These are phyloP conservation scores for Diploscapter pachys DNA, from an alignment of 1,140 invertebrate species.

Conservation along the genomic window DNA sequence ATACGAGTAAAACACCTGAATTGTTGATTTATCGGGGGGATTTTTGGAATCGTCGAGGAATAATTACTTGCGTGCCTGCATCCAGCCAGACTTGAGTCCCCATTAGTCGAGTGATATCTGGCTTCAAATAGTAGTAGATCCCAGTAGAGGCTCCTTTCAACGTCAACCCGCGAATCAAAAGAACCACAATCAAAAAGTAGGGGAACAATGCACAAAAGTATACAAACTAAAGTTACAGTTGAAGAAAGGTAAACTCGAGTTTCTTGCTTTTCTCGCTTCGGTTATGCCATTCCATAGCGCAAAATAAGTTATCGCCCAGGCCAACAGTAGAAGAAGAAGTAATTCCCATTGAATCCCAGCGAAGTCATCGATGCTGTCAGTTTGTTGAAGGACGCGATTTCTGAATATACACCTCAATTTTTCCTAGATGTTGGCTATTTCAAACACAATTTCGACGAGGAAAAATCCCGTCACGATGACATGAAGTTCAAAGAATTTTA, in stretches of 20 bases:
- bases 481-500: too few relatives aligned
- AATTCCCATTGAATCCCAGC: constrained; percentile 84
- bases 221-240: constrained; percentile 66
- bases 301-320: constrained; percentile 91
- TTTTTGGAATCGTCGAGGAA: too few relatives aligned
- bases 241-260: background rate
- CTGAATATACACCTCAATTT: constrained; percentile 36
- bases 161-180: constrained; percentile 84
- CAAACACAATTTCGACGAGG: too few relatives aligned
- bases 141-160: constrained; percentile 85
- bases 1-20: constrained; percentile 63
- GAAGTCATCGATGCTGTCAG: constrained; percentile 76
- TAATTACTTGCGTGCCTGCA: constrained; percentile 61
- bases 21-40: too few relatives aligned
- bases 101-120: constrained; percentile 65
- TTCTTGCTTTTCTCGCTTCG: constrained; percentile 82
- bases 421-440: background rate
- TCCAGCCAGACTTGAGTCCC: constrained; percentile 58
- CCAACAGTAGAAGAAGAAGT: constrained; percentile 77
- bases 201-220: constrained; percentile 93
- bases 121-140: constrained; percentile 84
- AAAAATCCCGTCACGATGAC: too few relatives aligned
- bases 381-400: constrained; percentile 83
- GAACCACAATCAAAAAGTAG: constrained; percentile 82
- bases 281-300: constrained; percentile 96